A percentile compares a stretch with the other conserved stretches of the same genome.
phyloP scores from a whole-genome alignment of 1,140 invertebrate genomes.

The Drosophila pandora region DNA sequence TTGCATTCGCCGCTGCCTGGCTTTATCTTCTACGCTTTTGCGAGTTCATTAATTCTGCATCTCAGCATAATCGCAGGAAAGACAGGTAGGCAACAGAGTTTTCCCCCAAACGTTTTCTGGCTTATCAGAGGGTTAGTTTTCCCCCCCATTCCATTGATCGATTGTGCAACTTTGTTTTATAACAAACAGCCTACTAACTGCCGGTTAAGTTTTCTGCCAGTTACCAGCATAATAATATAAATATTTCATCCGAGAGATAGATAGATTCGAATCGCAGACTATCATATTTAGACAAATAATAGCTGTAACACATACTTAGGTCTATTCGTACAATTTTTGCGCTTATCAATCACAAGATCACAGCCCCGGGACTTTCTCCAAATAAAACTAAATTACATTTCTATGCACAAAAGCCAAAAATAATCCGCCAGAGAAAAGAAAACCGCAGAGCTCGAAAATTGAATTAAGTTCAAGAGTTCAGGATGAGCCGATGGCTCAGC shows the following conservation, averaged over 20 bases:
- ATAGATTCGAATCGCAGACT: background rate
- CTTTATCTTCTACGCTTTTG: slow-evolving; percentile 38
- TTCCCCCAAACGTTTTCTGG: slow-evolving; percentile 11
- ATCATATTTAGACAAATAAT: slow-evolving; percentile 20
- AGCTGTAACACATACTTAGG: slow-evolving; percentile 13
- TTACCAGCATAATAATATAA: background rate
- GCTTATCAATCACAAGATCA: slow-evolving; percentile 57
- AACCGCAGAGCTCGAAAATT: slow-evolving; percentile 49
- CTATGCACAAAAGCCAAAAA: slow-evolving; percentile 26
- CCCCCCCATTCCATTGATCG: background rate
- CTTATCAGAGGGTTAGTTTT: slow-evolving; percentile 16
- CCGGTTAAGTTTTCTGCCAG: background rate
- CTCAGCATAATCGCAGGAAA: slow-evolving; percentile 46
- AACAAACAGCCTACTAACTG: slow-evolving; percentile 2
- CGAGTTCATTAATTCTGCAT: slow-evolving; percentile 62
- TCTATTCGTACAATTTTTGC: slow-evolving; percentile 40
- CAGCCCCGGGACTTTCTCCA: slow-evolving; percentile 58
- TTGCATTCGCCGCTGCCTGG: slow-evolving; percentile 2
- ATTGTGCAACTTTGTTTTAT: slow-evolving; percentile 12
- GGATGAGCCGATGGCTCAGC: slow-evolving; percentile 44
- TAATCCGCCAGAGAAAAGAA: slow-evolving; percentile 1
- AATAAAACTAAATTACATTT: slow-evolving; percentile 47
- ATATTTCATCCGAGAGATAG: background rate
- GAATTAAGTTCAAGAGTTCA: slow-evolving; percentile 75
- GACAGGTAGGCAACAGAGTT: slow-evolving; percentile 16